phyloP scores from a whole-genome alignment of 1,140 invertebrate species.

The Lineus longissimus region DNA sequence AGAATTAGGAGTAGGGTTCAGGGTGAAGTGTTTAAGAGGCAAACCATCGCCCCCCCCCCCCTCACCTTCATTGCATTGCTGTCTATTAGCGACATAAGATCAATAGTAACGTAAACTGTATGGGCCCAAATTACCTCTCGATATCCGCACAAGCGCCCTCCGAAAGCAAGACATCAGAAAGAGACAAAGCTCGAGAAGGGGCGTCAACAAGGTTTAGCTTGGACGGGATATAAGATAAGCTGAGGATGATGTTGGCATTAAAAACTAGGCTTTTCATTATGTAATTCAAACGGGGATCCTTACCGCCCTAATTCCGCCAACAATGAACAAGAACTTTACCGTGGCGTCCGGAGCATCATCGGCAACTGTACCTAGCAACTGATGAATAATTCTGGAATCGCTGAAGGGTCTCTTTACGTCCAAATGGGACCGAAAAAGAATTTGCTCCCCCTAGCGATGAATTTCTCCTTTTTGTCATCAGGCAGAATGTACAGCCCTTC shows the following conservation, averaged over 20 bases:
- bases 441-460: slow-evolving; percentile 11
- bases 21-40: neutral
- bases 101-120: too few species aligned
- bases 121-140: neutral
- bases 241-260: neutral
- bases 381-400: too few species aligned
- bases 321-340: neutral
- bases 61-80: neutral
- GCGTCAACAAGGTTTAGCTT: neutral
- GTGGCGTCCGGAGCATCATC: neutral
- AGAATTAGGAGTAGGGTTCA: neutral
- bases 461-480: slow-evolving; percentile 16
- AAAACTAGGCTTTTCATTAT: neutral
- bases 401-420: too few species aligned
- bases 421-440: neutral
- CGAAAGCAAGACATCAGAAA: neutral
- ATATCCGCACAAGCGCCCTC: neutral
- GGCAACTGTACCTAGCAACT: too few species aligned
- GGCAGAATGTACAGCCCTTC: too few species aligned
- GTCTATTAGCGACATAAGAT: neutral
- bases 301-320: neutral
- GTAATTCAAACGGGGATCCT: neutral
- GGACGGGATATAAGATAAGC: neutral
- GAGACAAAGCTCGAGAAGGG: neutral
- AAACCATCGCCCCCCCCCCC: neutral